Percentiles rank a stretch among this genome's conserved stretches.
phyloP scores from a whole-genome alignment of 2,888 invertebrate species.

The Tillus elongatus region DNA sequence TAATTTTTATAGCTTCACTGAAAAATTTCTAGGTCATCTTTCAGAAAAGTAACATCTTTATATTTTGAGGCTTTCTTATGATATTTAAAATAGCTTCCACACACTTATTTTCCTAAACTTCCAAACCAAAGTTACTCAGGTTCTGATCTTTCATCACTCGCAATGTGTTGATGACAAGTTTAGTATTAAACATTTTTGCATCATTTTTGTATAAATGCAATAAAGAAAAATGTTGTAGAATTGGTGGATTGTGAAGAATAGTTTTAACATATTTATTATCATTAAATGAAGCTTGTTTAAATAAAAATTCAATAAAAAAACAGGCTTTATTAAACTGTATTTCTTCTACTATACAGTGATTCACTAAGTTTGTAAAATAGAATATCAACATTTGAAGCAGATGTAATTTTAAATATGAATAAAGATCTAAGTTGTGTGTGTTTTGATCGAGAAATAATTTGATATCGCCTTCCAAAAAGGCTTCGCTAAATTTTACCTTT shows the following conservation, averaged over 20 bases:
- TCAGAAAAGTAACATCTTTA: too few relatives aligned
- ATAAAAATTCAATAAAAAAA: constrained; percentile 21
- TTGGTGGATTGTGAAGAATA: constrained; percentile 40
- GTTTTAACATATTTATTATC: too few relatives aligned
- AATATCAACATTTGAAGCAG: constrained; percentile 27
- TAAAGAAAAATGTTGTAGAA: constrained; percentile 39
- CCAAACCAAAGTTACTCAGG: too few relatives aligned
- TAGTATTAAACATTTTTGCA: constrained; percentile 30
- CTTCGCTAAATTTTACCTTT: constrained; percentile 20
- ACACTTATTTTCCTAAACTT: too few relatives aligned
- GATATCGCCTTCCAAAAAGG: constrained; percentile 24
- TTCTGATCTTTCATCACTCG: too few relatives aligned
- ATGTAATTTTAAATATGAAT: constrained; percentile 25
- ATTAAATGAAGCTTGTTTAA: too few relatives aligned
- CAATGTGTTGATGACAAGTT: constrained; percentile 30
- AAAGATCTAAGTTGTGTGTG: constrained; percentile 16
- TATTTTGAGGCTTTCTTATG: too few relatives aligned
- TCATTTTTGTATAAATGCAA: constrained; percentile 27
- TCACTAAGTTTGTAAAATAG: constrained; percentile 27
- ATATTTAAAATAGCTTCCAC: too few relatives aligned
- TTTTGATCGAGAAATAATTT: constrained; percentile 19
- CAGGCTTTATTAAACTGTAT: constrained; percentile 22
- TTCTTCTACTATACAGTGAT: constrained; percentile 14
- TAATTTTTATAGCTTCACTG: too few relatives aligned
- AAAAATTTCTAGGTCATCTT: too few relatives aligned